phyloP scores from a whole-genome alignment of 2,888 invertebrate genomes.

The Sinotaia quadrata region DNA sequence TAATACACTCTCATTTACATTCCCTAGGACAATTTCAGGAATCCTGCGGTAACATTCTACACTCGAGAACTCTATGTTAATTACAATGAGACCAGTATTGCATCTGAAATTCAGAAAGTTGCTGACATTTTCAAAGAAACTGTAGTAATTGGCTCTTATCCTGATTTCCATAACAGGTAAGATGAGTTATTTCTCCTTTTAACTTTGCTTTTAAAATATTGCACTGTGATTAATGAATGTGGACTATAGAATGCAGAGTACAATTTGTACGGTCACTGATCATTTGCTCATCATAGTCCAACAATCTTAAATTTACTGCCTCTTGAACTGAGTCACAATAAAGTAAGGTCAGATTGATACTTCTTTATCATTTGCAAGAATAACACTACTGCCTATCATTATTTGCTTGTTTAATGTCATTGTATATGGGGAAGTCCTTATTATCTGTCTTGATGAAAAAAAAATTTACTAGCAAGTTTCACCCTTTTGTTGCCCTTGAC shows the following conservation, averaged over 20 bases:
- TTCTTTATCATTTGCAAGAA: too few relatives aligned
- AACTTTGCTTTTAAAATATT: background rate
- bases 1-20: background rate
- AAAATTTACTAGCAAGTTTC: too few relatives aligned
- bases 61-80: constrained; percentile 67
- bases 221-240: background rate
- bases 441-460: too few relatives aligned
- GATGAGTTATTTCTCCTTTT: background rate
- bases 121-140: constrained; percentile 73
- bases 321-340: too few relatives aligned
- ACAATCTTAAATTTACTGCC: too few relatives aligned
- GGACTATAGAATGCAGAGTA: background rate
- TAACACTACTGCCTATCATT: too few relatives aligned
- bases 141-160: constrained; percentile 78
- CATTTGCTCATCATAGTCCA: background rate
- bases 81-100: constrained; percentile 72
- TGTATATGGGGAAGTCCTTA: too few relatives aligned
- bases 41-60: constrained; percentile 63
- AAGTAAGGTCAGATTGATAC: too few relatives aligned
- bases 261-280: background rate
- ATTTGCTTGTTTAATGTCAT: too few relatives aligned
- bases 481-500: too few relatives aligned
- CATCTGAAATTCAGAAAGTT: constrained; percentile 73
- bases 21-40: constrained; percentile 67
- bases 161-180: constrained; percentile 74